phyloP scores from a whole-genome alignment of 2,797 vertebrate species.

The Coranthus polyacanthus region DNA sequence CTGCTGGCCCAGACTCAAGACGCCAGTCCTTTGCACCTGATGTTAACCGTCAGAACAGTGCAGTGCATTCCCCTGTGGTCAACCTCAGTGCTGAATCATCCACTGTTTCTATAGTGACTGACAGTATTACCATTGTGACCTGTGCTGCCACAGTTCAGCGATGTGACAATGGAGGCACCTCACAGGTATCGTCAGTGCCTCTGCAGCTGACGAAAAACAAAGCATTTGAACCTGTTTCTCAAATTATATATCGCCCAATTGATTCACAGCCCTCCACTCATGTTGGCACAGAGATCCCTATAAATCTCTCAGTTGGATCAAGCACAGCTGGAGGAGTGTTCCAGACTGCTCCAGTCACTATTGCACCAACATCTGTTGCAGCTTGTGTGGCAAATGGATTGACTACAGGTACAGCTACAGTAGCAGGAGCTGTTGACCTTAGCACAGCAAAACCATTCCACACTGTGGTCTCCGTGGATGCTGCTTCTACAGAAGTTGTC shows the following conservation, averaged over 20 bases:
- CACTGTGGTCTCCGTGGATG: conserved; percentile 91
- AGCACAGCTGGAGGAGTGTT: conserved; percentile 80
- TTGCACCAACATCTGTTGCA: conserved; percentile 83
- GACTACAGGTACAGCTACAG: conserved; percentile 76
- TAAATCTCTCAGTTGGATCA: conserved; percentile 92
- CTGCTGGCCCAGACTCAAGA: conserved; percentile 86
- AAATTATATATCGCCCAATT: conserved; percentile 86
- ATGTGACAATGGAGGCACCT: conserved; percentile 79
- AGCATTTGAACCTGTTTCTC: conserved; percentile 88
- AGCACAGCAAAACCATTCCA: conserved; percentile 93
- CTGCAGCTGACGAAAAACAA: conserved; percentile 93
- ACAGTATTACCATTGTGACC: conserved; percentile 89
- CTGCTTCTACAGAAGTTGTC: conserved; percentile 85
- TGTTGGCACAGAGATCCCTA: conserved; percentile 89
- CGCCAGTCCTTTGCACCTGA: conserved; percentile 84
- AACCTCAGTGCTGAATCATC: conserved; percentile 92
- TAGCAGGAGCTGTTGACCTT: conserved; percentile 93
- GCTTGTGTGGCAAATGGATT: conserved; percentile 89
- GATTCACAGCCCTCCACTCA: conserved; percentile 81
- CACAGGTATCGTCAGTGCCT: conserved; percentile 85
- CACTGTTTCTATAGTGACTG: conserved; percentile 86
- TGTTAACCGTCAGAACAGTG: conserved; percentile 87
- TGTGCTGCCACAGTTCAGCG: conserved; percentile 86
- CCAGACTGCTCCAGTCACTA: conserved; percentile 84
- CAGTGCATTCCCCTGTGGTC: conserved; percentile 93